Evolutionary conservation across 2,113 vertebrate species (phyloP).

Genomic region (Strigops habroptila): DNA sequence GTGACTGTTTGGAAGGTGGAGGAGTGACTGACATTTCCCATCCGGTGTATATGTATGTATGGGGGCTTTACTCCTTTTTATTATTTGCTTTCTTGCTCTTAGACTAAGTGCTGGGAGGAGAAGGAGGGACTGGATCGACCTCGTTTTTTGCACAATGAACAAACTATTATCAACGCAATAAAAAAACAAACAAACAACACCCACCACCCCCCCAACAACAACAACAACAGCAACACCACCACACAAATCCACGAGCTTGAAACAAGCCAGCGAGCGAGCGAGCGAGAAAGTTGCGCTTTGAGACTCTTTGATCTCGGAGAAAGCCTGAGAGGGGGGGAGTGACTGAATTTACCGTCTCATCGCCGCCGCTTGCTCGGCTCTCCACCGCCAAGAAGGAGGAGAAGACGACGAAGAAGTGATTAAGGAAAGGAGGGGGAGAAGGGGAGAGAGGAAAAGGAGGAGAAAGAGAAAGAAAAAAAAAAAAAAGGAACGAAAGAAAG

Average conservation of each 20-base stretch:
- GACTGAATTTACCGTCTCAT: constrained; percentile 78
- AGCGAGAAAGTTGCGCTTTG: constrained; percentile 81
- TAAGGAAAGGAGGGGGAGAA: constrained; percentile 53
- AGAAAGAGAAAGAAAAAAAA: not conserved
- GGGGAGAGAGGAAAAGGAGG: constrained; percentile 34
- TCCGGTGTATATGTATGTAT: constrained; percentile 81
- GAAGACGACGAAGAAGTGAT: constrained; percentile 66
- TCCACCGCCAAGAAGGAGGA: constrained; percentile 50
- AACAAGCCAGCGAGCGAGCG: constrained; percentile 59
- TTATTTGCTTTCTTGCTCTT: constrained; percentile 80
- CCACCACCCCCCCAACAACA: not conserved
- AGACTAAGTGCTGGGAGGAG: constrained; percentile 74
- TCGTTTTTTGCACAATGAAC: constrained; percentile 78
- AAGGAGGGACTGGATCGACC: constrained; percentile 77
- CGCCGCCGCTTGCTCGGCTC: constrained; percentile 63
- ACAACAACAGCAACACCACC: constrained; percentile 51
- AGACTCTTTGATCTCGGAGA: constrained; percentile 79
- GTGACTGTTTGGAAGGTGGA: constrained; percentile 88
- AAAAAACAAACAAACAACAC: constrained; percentile 50
- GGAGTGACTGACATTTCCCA: constrained; percentile 91
- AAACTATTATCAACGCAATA: constrained; percentile 73
- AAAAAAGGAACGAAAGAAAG: constrained; percentile 36
- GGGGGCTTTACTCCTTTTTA: constrained; percentile 79
- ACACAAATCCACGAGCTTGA: constrained; percentile 71
- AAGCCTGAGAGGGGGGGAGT: constrained; percentile 74